phyloP scores from a whole-genome alignment of 2,888 invertebrate genomes.

The Atherix ibis region DNA sequence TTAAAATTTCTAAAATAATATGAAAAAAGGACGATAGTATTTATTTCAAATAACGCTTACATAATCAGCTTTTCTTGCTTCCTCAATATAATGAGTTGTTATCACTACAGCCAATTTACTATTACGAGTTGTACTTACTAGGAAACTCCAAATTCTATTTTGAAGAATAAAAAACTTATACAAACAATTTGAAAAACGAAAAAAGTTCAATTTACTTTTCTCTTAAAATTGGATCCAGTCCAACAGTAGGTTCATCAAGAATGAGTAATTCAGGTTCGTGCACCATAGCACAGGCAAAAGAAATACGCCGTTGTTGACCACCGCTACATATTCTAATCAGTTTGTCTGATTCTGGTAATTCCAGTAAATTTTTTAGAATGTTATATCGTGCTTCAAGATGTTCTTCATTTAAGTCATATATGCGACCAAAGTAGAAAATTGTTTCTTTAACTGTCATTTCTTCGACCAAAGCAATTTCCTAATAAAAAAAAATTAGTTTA shows the following conservation, averaged over 20 bases:
- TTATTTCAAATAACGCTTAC: constrained; percentile 34
- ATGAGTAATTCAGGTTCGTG: constrained; percentile 80
- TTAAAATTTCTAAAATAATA: not conserved
- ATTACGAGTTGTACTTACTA: constrained; percentile 52
- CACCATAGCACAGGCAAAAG: constrained; percentile 74
- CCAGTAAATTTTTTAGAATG: constrained; percentile 53
- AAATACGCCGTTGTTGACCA: constrained; percentile 79
- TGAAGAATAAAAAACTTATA: not conserved
- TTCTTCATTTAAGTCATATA: constrained; percentile 57
- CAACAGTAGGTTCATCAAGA: constrained; percentile 89
- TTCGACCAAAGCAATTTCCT: constrained; percentile 64
- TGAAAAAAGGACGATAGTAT: not conserved
- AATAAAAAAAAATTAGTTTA: constrained; percentile 6
- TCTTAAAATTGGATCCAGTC: constrained; percentile 74
- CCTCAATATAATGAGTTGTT: constrained; percentile 91
- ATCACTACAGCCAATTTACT: constrained; percentile 69
- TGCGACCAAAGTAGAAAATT: constrained; percentile 71
- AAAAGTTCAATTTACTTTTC: constrained; percentile 44
- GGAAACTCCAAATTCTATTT: constrained; percentile 73
- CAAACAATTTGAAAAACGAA: not conserved
- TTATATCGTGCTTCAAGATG: constrained; percentile 48
- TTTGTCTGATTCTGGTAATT: constrained; percentile 53
- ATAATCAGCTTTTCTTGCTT: constrained; percentile 65
- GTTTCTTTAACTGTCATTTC: constrained; percentile 74
- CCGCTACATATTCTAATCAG: constrained; percentile 63